These are phyloP conservation scores for Hemithea aestivaria DNA, from an alignment of 2,888 invertebrate species.

Conservation along the genomic window DNA sequence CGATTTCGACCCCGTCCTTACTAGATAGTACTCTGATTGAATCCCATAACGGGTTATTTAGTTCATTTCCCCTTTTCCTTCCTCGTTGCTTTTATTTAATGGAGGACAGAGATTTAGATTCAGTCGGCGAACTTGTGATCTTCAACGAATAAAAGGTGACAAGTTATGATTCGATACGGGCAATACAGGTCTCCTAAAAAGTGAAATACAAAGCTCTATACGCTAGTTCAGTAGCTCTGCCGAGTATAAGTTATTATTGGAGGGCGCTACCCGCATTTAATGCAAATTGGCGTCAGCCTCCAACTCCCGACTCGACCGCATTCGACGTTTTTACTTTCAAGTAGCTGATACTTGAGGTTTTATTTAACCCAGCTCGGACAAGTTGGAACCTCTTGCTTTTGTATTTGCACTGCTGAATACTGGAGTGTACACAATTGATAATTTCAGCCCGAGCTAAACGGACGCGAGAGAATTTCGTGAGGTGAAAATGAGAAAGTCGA, in stretches of 20 bases:
- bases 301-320: slow-evolving; percentile 44
- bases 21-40: slow-evolving; percentile 64
- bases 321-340: slow-evolving; percentile 69
- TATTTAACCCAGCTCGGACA: slow-evolving; percentile 56
- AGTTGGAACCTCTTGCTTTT: slow-evolving; percentile 60
- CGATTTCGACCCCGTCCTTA: slow-evolving; percentile 57
- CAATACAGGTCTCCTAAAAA: slow-evolving; percentile 33
- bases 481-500: slow-evolving; percentile 50
- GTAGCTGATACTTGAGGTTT: slow-evolving; percentile 67
- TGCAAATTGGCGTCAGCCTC: slow-evolving; percentile 67
- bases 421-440: slow-evolving; percentile 59
- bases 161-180: slow-evolving; percentile 7
- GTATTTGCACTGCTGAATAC: slow-evolving; percentile 58
- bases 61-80: slow-evolving; percentile 48
- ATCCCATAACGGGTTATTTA: slow-evolving; percentile 62
- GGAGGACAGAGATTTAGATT: slow-evolving; percentile 16
- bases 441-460: slow-evolving; percentile 44
- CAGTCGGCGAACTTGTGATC: slow-evolving; percentile 2
- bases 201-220: slow-evolving; percentile 38
- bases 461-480: slow-evolving; percentile 45
- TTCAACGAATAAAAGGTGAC: slow-evolving; percentile 1
- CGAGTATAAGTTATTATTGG: slow-evolving; percentile 65
- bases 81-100: slow-evolving; percentile 32
- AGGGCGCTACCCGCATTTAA: slow-evolving; percentile 68
- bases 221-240: slow-evolving; percentile 42